phyloP scores from a whole-genome alignment of 2,888 invertebrate genomes.

The Latrodectus elegans region DNA sequence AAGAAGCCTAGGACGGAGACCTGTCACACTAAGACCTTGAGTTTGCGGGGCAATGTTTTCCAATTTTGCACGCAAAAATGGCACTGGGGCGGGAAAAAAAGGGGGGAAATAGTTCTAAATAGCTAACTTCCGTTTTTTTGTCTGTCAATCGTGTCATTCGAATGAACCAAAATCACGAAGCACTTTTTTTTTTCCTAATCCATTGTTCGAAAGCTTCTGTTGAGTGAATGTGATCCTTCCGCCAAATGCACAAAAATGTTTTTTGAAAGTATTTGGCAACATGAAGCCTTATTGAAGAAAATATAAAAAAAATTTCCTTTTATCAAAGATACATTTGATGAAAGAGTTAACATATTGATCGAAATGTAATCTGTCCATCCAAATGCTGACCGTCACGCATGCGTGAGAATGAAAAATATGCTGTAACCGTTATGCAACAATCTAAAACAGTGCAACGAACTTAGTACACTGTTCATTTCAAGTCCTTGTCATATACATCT shows the following conservation, averaged over 20 bases:
- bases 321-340: no score
- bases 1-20: background rate
- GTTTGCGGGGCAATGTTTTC: slow-evolving; percentile 29
- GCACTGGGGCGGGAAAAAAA: slow-evolving; percentile 2
- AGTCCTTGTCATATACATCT: no score
- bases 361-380: no score
- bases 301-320: no score
- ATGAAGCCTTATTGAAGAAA: no score
- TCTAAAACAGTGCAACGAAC: no score
- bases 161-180: slow-evolving; percentile 2
- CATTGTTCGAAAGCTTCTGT: background rate
- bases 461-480: no score
- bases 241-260: background rate
- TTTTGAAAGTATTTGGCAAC: background rate
- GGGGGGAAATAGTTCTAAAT: slow-evolving; percentile 2
- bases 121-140: slow-evolving; percentile 48
- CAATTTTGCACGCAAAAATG: slow-evolving; percentile 37
- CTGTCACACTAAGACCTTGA: slow-evolving; percentile 25
- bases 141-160: slow-evolving; percentile 20
- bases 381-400: no score
- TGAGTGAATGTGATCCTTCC: background rate
- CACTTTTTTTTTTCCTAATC: background rate
- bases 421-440: no score
- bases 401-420: no score
- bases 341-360: no score